Base-by-base conservation (phyloP, 2,113 vertebrate species). In the Trematomus loennbergii region DNA sequence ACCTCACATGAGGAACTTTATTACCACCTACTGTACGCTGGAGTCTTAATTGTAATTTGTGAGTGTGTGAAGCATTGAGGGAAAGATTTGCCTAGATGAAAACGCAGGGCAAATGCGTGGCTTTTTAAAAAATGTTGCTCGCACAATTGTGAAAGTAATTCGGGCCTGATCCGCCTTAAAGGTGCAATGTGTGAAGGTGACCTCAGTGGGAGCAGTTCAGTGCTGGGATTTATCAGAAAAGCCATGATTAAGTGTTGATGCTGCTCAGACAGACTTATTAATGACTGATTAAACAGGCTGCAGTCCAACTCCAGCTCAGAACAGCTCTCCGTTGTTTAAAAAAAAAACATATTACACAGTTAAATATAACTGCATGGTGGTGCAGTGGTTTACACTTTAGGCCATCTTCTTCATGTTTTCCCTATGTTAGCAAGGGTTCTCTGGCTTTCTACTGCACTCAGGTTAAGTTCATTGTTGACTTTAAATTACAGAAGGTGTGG, bases 161-260 rank as follows among this genome's bases (percentile, higher is more conserved):
- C 49, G 54, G 33, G 22, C 2, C 61, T 75, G 71, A 68, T 72
- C 55, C n/a, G 9, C 43, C 52, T 45, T 63, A n/a, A 52, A 53
- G 48, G 64, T 57, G 20, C 16, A 16, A 0, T 20, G 17, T 46
- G 78, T 52, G 67, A 84, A 67, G 65, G 70, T 87, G 78, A 84
- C 50, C 20, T 58, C 45, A 48, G 69, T 71, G 65, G 73, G 58
- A 13, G 36, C 12, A 58, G 62, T 29, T 87, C 58, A 70, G 52
- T 20, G 36, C 4, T 22, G n/a, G 72, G 54, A 78, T 78, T 84
- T 67, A 77, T 87, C 18, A 58, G 50, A 58, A 12, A 49, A 7
- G 18, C n/a, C 15, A 12, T 43, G 29, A 49, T 79, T 52, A 55
- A 29, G 54, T 59, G 16, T 50, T 20, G 25, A 55, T 50, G 48